Percentiles rank a stretch among this genome's conserved stretches.
Evolutionary conservation across 2,888 invertebrate genomes (phyloP).

Genomic region (Crematogaster levior): DNA sequence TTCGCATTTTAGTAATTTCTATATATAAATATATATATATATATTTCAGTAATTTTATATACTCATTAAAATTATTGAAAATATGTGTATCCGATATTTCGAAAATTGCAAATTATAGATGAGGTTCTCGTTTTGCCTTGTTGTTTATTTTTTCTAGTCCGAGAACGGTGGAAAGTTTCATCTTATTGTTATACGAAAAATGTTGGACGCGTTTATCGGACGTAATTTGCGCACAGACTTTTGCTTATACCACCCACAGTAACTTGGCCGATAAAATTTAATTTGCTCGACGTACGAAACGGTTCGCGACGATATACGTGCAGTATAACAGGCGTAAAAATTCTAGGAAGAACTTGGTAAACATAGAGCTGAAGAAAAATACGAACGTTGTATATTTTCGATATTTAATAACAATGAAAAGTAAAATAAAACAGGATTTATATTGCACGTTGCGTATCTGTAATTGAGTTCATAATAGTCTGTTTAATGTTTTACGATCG

Average conservation of each 20-base stretch:
- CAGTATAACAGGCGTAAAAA: constrained; percentile 28
- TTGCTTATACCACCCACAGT: constrained; percentile 30
- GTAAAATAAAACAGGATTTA: neutral
- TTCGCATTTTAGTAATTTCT: too few relatives aligned
- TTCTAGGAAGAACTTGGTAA: constrained; percentile 13
- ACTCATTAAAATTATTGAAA: constrained; percentile 2
- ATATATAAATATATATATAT: too few relatives aligned
- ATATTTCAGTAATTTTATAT: neutral
- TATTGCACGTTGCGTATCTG: neutral
- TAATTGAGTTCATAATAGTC: neutral
- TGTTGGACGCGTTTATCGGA: constrained; percentile 55
- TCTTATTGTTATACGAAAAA: constrained; percentile 51
- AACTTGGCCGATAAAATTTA: constrained; percentile 65
- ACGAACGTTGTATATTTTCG: neutral
- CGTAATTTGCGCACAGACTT: constrained; percentile 57
- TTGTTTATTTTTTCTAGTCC: neutral
- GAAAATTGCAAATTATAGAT: neutral
- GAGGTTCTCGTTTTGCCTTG: neutral
- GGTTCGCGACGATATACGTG: constrained; percentile 5
- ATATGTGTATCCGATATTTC: neutral
- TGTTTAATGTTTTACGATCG: neutral
- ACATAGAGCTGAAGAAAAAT: neutral
- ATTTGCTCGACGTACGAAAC: constrained; percentile 58
- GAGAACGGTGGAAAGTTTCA: constrained; percentile 4
- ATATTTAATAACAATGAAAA: neutral